Evolutionary conservation across 2,888 invertebrate genomes (phyloP).

Genomic region (Platycheirus albimanus): DNA sequence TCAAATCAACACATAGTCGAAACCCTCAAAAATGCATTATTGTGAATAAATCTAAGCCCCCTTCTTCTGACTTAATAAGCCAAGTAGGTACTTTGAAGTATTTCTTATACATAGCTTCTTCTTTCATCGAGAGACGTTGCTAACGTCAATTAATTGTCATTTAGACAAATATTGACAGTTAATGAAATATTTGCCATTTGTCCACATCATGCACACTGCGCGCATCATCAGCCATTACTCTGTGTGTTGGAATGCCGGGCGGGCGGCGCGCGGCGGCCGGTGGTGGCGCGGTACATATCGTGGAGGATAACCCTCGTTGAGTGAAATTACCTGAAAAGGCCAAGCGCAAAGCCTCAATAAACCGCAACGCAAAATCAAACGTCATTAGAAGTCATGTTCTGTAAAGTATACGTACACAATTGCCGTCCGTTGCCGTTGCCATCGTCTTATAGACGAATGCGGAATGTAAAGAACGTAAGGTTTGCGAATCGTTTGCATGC

Average conservation of each 20-base stretch:
- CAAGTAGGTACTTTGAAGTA: slow-evolving; percentile 47
- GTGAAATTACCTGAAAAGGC: slow-evolving; percentile 71
- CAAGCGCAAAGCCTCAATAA: slow-evolving; percentile 61
- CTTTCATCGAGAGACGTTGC: slow-evolving; percentile 51
- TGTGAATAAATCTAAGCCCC: neutral
- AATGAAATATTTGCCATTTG: slow-evolving; percentile 70
- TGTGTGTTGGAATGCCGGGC: neutral
- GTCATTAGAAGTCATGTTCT: slow-evolving; percentile 30
- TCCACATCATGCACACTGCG: slow-evolving; percentile 30
- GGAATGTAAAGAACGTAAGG: slow-evolving; percentile 58
- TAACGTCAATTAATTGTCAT: slow-evolving; percentile 74
- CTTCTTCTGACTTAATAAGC: neutral
- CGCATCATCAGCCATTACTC: neutral
- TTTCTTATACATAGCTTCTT: slow-evolving; percentile 50
- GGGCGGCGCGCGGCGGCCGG: neutral
- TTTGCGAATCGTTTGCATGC: slow-evolving; percentile 59
- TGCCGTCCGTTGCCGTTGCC: too few relatives aligned
- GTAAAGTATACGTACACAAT: too few relatives aligned
- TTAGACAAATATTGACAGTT: slow-evolving; percentile 72
- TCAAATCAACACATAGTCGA: slow-evolving; percentile 56
- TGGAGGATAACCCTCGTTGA: slow-evolving; percentile 68
- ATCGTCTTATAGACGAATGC: neutral
- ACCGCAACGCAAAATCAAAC: slow-evolving; percentile 28
- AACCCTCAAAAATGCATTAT: slow-evolving; percentile 6
- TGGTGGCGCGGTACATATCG: neutral